phyloP scores from a whole-genome alignment of 2,113 vertebrate genomes.

The Rhinichthys klamathensis region DNA sequence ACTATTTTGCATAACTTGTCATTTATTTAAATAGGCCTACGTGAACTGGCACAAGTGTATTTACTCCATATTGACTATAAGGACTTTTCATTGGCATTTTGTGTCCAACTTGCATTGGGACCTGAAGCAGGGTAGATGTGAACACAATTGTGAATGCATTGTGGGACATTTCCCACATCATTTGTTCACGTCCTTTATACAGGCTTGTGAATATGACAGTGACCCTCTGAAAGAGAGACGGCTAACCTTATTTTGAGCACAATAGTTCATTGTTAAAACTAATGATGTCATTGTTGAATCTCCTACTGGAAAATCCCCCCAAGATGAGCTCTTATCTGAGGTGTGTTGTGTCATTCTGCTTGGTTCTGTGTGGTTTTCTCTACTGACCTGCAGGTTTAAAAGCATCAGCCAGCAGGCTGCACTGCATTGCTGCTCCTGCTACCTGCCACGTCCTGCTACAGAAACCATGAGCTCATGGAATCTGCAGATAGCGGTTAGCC shows the following conservation, averaged over 20 bases:
- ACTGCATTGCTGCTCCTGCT: background rate
- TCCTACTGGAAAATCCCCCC: conserved; percentile 55
- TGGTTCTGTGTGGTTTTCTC: background rate
- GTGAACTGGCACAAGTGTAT: background rate
- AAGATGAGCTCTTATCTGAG: conserved; percentile 38
- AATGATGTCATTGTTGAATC: conserved; percentile 65
- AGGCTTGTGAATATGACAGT: conserved; percentile 53
- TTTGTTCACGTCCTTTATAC: conserved; percentile 55
- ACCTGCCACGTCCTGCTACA: background rate
- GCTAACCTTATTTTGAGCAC: conserved; percentile 58
- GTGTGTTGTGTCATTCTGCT: conserved; percentile 6
- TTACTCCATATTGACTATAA: background rate
- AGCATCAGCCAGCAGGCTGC: background rate
- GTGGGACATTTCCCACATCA: conserved; percentile 37
- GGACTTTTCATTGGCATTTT: background rate
- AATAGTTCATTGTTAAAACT: conserved; percentile 62
- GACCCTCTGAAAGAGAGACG: conserved; percentile 58
- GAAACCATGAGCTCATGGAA: conserved; percentile 14
- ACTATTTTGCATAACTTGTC: background rate
- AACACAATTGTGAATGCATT: conserved; percentile 30
- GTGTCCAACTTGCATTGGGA: background rate
- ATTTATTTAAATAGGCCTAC: background rate
- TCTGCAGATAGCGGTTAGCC: background rate
- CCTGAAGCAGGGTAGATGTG: background rate
- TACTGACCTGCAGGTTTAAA: conserved; percentile 1